Conservation (phyloP, 1,140 invertebrate genomes). For the Yoshiicerus persimilis region DNA sequence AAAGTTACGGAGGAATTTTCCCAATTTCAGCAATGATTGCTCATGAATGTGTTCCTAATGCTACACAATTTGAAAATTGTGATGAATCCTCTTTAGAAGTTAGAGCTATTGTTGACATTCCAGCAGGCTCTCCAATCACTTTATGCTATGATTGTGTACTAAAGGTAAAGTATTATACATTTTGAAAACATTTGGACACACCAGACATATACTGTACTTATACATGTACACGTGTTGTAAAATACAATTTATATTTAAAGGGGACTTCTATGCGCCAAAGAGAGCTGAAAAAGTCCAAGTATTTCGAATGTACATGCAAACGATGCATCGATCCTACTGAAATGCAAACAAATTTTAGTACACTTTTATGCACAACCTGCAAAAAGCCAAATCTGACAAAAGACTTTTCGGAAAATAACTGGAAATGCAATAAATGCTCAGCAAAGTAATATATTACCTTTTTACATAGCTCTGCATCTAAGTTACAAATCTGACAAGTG, state of each 20-base stretch:
- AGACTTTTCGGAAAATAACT: background rate
- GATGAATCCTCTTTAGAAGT: constrained; percentile 60
- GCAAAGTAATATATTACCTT: constrained; percentile 29
- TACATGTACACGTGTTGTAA: background rate
- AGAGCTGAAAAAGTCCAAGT: constrained; percentile 71
- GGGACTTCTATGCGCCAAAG: constrained; percentile 68
- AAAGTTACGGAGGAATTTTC: constrained; percentile 37
- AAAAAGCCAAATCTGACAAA: constrained; percentile 68
- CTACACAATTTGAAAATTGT: constrained; percentile 62
- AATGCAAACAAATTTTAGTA: constrained; percentile 71
- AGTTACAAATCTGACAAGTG: no score
- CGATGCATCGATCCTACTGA: constrained; percentile 75
- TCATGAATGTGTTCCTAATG: constrained; percentile 80
- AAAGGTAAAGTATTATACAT: no score
- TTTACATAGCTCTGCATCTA: no score
- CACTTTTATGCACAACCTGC: constrained; percentile 71
- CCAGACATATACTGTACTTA: background rate
- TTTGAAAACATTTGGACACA: no score
- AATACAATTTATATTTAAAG: constrained; percentile 53
- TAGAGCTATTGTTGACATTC: constrained; percentile 66
- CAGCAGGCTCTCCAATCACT: constrained; percentile 64
- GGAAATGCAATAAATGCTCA: constrained; percentile 25
- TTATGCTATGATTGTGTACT: constrained; percentile 75
- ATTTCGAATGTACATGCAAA: constrained; percentile 71
- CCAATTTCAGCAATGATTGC: constrained; percentile 60